Evolutionary conservation across 2,888 invertebrate species (phyloP), one percentile per base, ranked within the genome.

Genomic region (Portevinia maculata): DNA sequence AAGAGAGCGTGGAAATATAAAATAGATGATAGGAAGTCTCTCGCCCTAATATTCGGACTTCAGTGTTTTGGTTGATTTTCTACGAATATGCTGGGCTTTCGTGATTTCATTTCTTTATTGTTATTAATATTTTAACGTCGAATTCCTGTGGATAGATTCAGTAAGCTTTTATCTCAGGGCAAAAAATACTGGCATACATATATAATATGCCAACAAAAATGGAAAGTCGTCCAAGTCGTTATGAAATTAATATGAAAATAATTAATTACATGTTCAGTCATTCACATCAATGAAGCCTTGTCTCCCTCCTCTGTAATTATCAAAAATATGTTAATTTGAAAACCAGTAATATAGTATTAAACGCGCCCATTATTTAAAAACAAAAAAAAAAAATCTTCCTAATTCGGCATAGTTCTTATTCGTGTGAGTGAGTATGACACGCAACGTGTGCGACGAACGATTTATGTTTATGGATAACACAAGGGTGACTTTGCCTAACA

Each of bases 361-460:
- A 78, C 78, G 71, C 71, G 30, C 83, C 78, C 83, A 83, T 83
- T 83, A 78, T 78, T 78, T 65, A 37, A 53, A 60, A 67, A 67
- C 52, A 37, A 17, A 24, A 44, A 15, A 53, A n/a, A n/a, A 52
- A 52, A 44, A 21, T 19, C 30, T 9, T 24, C 44, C 59, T 46
- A 46, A 53, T 46, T 41, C 52, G 17, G 8, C 19, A 62, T 28
- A 3, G 34, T 30, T n/a, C 7, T 19, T 19, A 21, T 48, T 71
- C 71, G 71, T 78, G 71, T 41, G 28, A 64, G 37, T 41, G 34
- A 83, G 67, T 76, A 67, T 83, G 73, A 78, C 83, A 83, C 83
- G 83, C 83, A 83, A 83, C 73, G 78, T 78, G 78, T 78, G 83
- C 83, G 83, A 83, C 81, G 59, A 76, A 71, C 76, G 81, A 83